These are phyloP conservation scores for Erebia ligea DNA, from an alignment of 2,888 invertebrate genomes.

Conservation along the genomic window DNA sequence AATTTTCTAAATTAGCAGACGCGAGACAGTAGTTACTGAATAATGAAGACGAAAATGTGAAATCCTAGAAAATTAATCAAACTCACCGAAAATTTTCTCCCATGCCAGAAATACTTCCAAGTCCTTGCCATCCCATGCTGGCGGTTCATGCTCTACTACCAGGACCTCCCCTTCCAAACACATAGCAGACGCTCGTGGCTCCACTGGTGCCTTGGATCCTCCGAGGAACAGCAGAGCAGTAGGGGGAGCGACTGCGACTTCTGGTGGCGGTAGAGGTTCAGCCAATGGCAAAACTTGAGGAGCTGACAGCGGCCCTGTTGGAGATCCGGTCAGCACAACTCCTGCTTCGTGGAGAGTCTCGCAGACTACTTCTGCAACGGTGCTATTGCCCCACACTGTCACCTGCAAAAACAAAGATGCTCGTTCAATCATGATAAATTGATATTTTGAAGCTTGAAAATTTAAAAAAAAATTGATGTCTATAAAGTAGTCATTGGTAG, in stretches of 20 bases:
- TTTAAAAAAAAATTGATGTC: too few relatives aligned
- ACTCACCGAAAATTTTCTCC: conserved; percentile 78
- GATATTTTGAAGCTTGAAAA: too few relatives aligned
- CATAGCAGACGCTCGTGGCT: conserved; percentile 81
- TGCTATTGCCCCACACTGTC: conserved; percentile 67
- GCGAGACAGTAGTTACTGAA: not conserved
- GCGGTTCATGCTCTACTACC: conserved; percentile 83
- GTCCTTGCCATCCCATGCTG: conserved; percentile 81
- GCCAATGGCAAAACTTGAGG: conserved; percentile 63
- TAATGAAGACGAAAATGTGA: not conserved
- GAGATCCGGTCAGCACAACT: conserved; percentile 66
- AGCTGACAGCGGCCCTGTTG: conserved; percentile 65
- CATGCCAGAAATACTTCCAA: conserved; percentile 74
- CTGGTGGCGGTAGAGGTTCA: conserved; percentile 54
- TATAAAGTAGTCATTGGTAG: too few relatives aligned
- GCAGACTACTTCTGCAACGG: conserved; percentile 74
- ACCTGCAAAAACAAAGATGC: conserved; percentile 55
- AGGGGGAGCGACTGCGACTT: conserved; percentile 58
- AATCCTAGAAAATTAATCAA: not conserved
- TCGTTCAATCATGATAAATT: not conserved
- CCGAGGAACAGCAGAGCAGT: conserved; percentile 82
- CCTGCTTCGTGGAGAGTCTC: conserved; percentile 75
- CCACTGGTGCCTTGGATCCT: conserved; percentile 85
- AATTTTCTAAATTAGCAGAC: not conserved
- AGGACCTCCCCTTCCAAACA: conserved; percentile 85